Evolutionary conservation across 2,797 vertebrate genomes (phyloP).

Genomic region (Lophius americanus): DNA sequence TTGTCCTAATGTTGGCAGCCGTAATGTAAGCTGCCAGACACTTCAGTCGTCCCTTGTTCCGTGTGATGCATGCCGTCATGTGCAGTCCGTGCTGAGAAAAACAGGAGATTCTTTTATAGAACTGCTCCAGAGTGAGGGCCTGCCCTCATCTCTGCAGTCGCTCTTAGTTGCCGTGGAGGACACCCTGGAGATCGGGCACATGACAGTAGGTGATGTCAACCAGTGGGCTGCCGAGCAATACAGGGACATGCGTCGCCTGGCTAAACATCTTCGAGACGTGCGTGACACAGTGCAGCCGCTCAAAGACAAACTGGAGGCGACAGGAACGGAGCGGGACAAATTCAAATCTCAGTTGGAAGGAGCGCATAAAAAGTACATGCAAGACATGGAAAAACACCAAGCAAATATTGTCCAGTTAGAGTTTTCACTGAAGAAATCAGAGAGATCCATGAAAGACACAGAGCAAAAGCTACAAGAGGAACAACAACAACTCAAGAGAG

Average conservation of each 20-base stretch:
- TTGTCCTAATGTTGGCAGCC: conserved; percentile 26
- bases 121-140: conserved; percentile 87
- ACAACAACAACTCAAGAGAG: conserved; percentile 78
- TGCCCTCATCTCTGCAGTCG: conserved; percentile 88
- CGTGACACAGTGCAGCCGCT: conserved; percentile 82
- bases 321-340: conserved; percentile 71
- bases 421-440: conserved; percentile 67
- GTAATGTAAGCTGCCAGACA: conserved; percentile 79
- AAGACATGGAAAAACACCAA: conserved; percentile 67
- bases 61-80: conserved; percentile 82
- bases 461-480: conserved; percentile 76
- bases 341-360: conserved; percentile 74
- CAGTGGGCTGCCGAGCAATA: conserved; percentile 89
- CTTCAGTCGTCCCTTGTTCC: conserved; percentile 72
- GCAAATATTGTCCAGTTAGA: conserved; percentile 74
- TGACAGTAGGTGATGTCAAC: conserved; percentile 83
- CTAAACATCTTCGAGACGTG: conserved; percentile 85
- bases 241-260: conserved; percentile 85
- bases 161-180: conserved; percentile 82
- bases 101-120: conserved; percentile 81
- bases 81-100: conserved; percentile 82
- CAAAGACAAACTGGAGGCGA: conserved; percentile 71
- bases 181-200: conserved; percentile 66
- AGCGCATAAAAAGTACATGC: conserved; percentile 70
- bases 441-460: conserved; percentile 64